Conservation (phyloP, 1,140 invertebrate species). For the Diuraphis noxia region DNA sequence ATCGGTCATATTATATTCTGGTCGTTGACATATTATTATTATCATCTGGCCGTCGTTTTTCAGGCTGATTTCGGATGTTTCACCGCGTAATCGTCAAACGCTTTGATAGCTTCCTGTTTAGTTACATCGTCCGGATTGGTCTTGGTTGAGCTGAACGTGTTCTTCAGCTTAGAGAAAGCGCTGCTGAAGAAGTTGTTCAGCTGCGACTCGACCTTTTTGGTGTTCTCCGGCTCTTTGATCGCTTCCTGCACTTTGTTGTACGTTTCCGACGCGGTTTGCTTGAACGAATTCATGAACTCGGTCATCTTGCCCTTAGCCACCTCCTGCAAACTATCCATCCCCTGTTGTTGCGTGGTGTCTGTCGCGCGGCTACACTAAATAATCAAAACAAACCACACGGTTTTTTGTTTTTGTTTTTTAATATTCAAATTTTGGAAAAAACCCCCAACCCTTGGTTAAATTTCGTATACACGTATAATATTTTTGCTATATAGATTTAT, state of each 20-base stretch:
- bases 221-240: background rate
- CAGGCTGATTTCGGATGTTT: background rate
- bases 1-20: background rate
- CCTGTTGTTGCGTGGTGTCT: background rate
- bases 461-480: background rate
- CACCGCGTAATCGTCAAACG: conserved; percentile 35
- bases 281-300: background rate
- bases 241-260: background rate
- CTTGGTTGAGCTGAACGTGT: background rate
- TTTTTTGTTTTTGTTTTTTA: conserved; percentile 1
- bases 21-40: background rate
- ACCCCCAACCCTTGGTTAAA: background rate
- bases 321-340: background rate
- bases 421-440: background rate
- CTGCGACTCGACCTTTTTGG: background rate
- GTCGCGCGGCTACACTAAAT: conserved; percentile 26
- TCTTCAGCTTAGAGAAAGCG: background rate
- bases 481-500: background rate
- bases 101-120: conserved; percentile 23
- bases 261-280: background rate
- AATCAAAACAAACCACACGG: conserved; percentile 35
- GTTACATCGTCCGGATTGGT: background rate
- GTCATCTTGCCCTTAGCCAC: background rate
- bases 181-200: background rate
- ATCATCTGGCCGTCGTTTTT: too few relatives aligned